Evolutionary conservation across 2,113 vertebrate species (phyloP).

Genomic region (Stigmatopora argus): DNA sequence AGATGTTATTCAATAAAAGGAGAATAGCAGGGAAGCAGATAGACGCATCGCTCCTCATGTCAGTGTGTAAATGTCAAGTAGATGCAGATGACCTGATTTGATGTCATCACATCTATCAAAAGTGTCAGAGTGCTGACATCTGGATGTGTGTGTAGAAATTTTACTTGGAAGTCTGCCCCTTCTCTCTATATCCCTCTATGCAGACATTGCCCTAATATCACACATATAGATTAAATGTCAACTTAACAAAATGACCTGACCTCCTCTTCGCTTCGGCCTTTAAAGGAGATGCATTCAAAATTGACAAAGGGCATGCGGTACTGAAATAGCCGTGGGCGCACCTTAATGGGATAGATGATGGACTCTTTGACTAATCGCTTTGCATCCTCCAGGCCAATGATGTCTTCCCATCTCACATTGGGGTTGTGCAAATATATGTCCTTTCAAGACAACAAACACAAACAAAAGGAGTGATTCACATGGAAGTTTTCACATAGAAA

Average conservation of each 20-base stretch:
- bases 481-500: not conserved
- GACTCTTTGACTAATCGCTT: conserved; percentile 98
- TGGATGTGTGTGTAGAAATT: conserved; percentile 1
- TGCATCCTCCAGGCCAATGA: conserved; percentile 89
- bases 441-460: conserved; percentile 22
- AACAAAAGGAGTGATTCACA: not conserved
- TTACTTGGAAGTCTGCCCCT: not conserved
- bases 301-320: conserved; percentile 56
- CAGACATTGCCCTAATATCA: conserved; percentile 54
- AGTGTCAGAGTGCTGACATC: conserved; percentile 31
- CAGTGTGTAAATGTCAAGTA: conserved; percentile 56
- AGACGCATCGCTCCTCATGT: conserved; percentile 58
- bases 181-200: conserved; percentile 29
- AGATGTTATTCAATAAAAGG: conserved; percentile 52
- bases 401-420: conserved; percentile 88
- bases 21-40: conserved; percentile 20
- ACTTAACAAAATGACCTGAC: conserved; percentile 62
- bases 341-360: conserved; percentile 92
- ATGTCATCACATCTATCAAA: conserved; percentile 48
- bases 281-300: conserved; percentile 74
- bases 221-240: conserved; percentile 74
- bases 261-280: conserved; percentile 53
- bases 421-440: conserved; percentile 84
- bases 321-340: conserved; percentile 69
- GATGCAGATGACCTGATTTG: conserved; percentile 59